Conservation (phyloP, 30 jellyfish, hydroid and myxozoan genomes). For the Morbakka virulenta region DNA sequence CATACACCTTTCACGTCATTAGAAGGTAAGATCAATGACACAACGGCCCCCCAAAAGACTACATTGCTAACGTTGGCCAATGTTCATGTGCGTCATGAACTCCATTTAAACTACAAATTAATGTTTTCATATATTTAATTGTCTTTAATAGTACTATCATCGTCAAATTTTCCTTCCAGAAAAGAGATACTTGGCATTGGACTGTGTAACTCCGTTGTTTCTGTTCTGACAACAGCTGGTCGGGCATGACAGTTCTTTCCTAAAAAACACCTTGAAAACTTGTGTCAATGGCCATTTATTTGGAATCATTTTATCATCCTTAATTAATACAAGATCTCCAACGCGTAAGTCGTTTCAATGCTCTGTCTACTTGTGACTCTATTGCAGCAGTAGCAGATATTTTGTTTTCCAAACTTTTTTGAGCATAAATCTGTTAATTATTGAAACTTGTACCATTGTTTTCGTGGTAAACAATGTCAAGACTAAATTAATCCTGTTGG, state of each 20-base stretch:
- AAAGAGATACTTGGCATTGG: not conserved
- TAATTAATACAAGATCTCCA: not conserved
- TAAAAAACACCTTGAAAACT: not conserved
- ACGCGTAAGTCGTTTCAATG: not conserved
- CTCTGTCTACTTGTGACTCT: constrained; percentile 1
- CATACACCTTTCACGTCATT: not conserved
- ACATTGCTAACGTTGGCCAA: not conserved
- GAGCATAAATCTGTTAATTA: not conserved
- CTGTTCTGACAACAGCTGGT: not conserved
- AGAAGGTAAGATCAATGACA: not conserved
- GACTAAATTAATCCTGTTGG: not conserved
- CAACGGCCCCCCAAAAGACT: not conserved
- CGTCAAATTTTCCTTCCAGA: not conserved
- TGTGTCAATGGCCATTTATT: not conserved
- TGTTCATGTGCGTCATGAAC: not conserved
- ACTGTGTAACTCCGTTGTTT: not conserved
- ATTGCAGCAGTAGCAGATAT: constrained; percentile 9
- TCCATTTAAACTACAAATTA: too few relatives aligned
- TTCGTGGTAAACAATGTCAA: not conserved
- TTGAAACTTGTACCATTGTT: not conserved
- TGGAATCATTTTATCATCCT: not conserved
- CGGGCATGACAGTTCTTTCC: not conserved
- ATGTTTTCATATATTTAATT: too few relatives aligned
- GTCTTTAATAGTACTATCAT: not conserved
- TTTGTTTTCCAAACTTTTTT: not conserved